Evolutionary conservation across 2,113 vertebrate species (phyloP).

Genomic region (Numenius arquata): DNA sequence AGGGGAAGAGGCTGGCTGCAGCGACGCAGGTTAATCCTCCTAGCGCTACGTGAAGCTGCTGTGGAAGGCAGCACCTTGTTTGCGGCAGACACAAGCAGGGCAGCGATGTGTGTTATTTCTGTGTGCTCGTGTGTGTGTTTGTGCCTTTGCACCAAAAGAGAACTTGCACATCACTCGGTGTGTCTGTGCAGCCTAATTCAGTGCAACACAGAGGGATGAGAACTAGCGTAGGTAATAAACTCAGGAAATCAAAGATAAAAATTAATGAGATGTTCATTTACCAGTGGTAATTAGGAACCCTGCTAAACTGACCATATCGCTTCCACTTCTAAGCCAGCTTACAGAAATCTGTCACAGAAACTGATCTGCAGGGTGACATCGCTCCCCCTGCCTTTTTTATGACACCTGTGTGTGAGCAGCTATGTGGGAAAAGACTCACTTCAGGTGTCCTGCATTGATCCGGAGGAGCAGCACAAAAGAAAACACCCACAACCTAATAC

Average conservation of each 20-base stretch:
- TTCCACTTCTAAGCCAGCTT: neutral
- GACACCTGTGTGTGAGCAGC: neutral
- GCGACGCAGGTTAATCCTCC: neutral
- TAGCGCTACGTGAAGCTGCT: neutral
- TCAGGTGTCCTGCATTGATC: neutral
- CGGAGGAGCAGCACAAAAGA: neutral
- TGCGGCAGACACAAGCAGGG: neutral
- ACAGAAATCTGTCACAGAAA: neutral
- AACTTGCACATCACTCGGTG: accelerated
- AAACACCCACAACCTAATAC: neutral
- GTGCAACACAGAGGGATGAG: neutral
- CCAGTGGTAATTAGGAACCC: neutral
- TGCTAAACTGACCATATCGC: neutral
- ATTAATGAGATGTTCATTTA: neutral
- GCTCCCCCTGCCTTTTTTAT: neutral
- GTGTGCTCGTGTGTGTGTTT: accelerated
- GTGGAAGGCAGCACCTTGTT: neutral
- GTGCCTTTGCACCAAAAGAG: neutral
- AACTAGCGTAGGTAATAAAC: neutral
- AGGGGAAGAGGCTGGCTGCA: neutral
- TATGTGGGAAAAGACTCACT: neutral
- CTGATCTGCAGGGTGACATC: neutral
- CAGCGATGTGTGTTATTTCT: neutral
- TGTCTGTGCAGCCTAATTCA: neutral
- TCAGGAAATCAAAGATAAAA: neutral